A percentile compares a stretch with the other conserved stretches of the same genome.
Conservation (phyloP, 2,888 invertebrate species). For the Hirtodrosophila trivittata region DNA sequence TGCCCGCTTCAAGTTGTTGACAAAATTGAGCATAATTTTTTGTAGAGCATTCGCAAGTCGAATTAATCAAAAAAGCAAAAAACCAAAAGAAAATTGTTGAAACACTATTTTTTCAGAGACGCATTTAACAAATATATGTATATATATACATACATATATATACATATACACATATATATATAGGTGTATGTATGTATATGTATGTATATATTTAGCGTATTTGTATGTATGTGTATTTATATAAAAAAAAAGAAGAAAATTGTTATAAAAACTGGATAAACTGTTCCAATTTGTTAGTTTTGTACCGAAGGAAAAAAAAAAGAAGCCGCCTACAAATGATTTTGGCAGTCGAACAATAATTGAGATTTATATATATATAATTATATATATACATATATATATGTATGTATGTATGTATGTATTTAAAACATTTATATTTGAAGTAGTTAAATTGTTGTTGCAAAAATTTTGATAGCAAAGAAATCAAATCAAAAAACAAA, state of each 20-base stretch:
- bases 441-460: conserved; percentile 69
- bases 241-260: conserved; percentile 22
- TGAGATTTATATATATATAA: conserved; percentile 33
- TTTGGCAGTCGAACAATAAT: conserved; percentile 62
- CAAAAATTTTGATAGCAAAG: conserved; percentile 59
- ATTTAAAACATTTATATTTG: conserved; percentile 45
- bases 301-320: conserved; percentile 38
- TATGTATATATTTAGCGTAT: conserved; percentile 34
- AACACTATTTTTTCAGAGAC: conserved; percentile 75
- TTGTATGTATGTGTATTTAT: conserved; percentile 44
- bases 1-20: conserved; percentile 45
- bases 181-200: conserved; percentile 20
- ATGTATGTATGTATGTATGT: conserved; percentile 3
- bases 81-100: conserved; percentile 49
- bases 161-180: conserved; percentile 45
- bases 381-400: conserved; percentile 29
- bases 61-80: conserved; percentile 16
- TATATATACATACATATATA: conserved; percentile 31
- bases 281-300: conserved; percentile 66
- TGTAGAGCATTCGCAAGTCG: conserved; percentile 26
- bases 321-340: conserved; percentile 26
- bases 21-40: conserved; percentile 40
- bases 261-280: conserved; percentile 14
- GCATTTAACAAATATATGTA: conserved; percentile 66
- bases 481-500: conserved; percentile 11